phyloP scores from a whole-genome alignment of 1,140 invertebrate genomes.

The Hydropsyche tenuis region DNA sequence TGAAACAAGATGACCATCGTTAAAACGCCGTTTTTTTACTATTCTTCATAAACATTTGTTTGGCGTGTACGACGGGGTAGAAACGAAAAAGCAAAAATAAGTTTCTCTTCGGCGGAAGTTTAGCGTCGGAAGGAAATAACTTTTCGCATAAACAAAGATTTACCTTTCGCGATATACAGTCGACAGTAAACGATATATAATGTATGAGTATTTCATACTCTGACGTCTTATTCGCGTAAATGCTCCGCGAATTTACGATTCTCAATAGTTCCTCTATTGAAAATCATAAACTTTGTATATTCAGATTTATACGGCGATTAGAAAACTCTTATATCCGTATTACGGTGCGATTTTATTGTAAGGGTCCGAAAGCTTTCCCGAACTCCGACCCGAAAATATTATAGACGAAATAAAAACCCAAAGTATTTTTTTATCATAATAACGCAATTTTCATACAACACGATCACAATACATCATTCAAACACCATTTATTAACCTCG shows the following conservation, averaged over 20 bases:
- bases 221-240: neutral
- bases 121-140: neutral
- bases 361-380: too few relatives aligned
- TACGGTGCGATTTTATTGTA: too few relatives aligned
- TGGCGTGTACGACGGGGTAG: neutral
- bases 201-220: neutral
- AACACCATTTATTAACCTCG: too few relatives aligned
- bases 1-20: neutral
- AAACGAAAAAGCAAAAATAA: neutral
- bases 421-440: too few relatives aligned
- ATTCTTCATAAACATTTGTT: constrained; percentile 26
- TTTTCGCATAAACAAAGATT: constrained; percentile 24
- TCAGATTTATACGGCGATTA: too few relatives aligned
- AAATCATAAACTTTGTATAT: too few relatives aligned
- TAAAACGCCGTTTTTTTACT: constrained; percentile 7
- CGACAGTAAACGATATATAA: constrained; percentile 6
- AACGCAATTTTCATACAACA: too few relatives aligned
- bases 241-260: neutral
- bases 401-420: too few relatives aligned
- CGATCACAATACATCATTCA: too few relatives aligned
- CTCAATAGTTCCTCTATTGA: too few relatives aligned
- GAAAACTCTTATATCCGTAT: too few relatives aligned
- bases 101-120: constrained; percentile 4
- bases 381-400: too few relatives aligned
- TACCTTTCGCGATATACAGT: constrained; percentile 7